Evolutionary conservation across 2,113 vertebrate genomes (phyloP).

Genomic region (Ceyx cyanopectus): DNA sequence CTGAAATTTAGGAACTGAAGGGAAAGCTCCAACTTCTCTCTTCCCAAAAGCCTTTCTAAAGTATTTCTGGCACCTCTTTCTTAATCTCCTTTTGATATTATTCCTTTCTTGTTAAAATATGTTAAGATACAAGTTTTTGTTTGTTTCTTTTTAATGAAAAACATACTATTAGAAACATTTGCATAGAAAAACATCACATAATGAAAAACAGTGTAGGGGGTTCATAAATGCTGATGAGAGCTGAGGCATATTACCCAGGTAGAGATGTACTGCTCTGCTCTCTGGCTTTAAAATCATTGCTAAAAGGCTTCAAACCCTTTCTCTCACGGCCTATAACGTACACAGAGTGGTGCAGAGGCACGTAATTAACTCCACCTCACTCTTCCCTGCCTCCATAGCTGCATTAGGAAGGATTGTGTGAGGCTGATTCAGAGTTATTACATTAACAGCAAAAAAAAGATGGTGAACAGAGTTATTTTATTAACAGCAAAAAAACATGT

Average conservation of each 20-base stretch:
- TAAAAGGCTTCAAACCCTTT: constrained; percentile 25
- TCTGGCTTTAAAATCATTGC: constrained; percentile 1
- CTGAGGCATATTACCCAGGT: neutral
- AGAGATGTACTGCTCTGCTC: neutral
- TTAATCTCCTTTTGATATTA: neutral
- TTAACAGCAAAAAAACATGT: neutral
- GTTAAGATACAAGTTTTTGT: neutral
- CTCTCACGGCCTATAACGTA: neutral
- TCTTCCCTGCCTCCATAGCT: neutral
- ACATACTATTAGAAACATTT: neutral
- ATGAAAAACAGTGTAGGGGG: neutral
- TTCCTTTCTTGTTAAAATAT: neutral
- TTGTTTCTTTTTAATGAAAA: neutral
- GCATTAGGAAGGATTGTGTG: neutral
- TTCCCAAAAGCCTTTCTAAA: neutral
- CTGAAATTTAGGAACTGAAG: neutral
- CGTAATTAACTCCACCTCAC: neutral
- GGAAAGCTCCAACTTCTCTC: neutral
- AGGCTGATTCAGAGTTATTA: neutral
- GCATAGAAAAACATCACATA: neutral
- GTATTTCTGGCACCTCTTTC: neutral
- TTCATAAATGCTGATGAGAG: neutral
- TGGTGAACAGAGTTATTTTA: neutral
- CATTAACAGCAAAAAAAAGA: neutral
- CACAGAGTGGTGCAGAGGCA: neutral